Conservation (phyloP, 1,140 invertebrate species). For the Nephotettix cincticeps region DNA sequence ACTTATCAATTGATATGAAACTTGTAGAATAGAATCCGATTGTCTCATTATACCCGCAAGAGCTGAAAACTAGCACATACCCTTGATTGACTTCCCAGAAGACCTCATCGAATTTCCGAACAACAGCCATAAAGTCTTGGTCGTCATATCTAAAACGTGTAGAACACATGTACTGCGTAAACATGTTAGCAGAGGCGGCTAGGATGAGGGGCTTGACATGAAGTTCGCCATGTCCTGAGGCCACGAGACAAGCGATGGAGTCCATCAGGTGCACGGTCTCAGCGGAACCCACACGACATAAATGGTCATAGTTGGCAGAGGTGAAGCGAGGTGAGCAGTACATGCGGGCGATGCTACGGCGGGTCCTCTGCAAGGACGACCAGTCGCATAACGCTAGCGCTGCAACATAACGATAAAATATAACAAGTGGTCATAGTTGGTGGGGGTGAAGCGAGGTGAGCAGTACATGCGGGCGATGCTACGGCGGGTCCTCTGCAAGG, state of each 20-base stretch:
- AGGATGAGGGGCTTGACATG: constrained; percentile 64
- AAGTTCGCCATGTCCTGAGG: constrained; percentile 32
- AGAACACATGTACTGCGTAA: constrained; percentile 81
- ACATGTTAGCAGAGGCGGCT: constrained; percentile 77
- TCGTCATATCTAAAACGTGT: constrained; percentile 68
- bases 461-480: constrained; percentile 73
- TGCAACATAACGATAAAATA: constrained; percentile 54
- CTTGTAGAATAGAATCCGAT: too few species aligned
- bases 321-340: constrained; percentile 74
- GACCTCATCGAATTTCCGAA: constrained; percentile 76
- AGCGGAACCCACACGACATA: constrained; percentile 49
- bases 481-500: constrained; percentile 71
- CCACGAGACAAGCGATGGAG: background rate
- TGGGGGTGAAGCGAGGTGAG: constrained; percentile 69
- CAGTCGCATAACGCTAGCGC: constrained; percentile 83
- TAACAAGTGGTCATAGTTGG: constrained; percentile 65
- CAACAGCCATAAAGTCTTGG: constrained; percentile 60
- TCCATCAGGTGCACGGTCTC: constrained; percentile 34
- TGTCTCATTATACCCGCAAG: too few species aligned
- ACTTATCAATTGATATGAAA: too few species aligned
- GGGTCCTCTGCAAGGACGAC: constrained; percentile 74
- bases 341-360: constrained; percentile 70
- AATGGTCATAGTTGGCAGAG: constrained; percentile 64
- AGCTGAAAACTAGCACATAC: too few species aligned
- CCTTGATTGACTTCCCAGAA: constrained; percentile 90